Evolutionary conservation across 1,140 invertebrate genomes (phyloP).

Genomic region (Drosophila asahinai): DNA sequence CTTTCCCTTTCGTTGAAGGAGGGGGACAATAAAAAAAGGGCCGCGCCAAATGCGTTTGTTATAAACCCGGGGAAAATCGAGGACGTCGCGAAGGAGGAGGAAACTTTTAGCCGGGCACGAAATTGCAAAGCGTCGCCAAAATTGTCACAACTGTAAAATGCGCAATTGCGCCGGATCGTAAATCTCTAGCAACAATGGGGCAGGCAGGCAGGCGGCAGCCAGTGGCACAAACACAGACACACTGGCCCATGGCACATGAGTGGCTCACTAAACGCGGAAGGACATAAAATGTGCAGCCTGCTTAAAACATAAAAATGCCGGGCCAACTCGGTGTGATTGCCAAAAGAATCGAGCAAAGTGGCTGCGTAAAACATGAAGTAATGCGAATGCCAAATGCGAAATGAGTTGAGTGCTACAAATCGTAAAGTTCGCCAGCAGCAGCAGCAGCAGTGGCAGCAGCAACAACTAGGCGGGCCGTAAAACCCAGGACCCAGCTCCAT

Average conservation of each 20-base stretch:
- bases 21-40: slow-evolving; percentile 50
- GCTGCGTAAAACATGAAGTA: slow-evolving; percentile 80
- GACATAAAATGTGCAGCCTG: slow-evolving; percentile 79
- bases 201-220: slow-evolving; percentile 24
- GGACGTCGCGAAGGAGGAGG: not conserved
- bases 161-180: slow-evolving; percentile 80
- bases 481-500: slow-evolving; percentile 18
- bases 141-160: slow-evolving; percentile 83
- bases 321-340: slow-evolving; percentile 52
- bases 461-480: slow-evolving; percentile 70
- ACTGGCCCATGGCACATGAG: slow-evolving; percentile 45
- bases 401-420: slow-evolving; percentile 83
- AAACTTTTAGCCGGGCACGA: slow-evolving; percentile 43
- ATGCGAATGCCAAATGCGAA: slow-evolving; percentile 78
- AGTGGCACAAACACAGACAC: slow-evolving; percentile 8
- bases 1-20: slow-evolving; percentile 20
- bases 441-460: slow-evolving; percentile 25
- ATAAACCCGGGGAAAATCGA: slow-evolving; percentile 47
- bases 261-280: slow-evolving; percentile 74
- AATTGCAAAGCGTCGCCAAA: slow-evolving; percentile 76
- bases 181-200: slow-evolving; percentile 72
- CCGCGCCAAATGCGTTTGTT: slow-evolving; percentile 68
- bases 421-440: slow-evolving; percentile 61
- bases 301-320: slow-evolving; percentile 78
- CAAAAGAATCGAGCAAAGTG: slow-evolving; percentile 67